Evolutionary conservation across 2,888 invertebrate species (phyloP).

Genomic region (Andrena flavipes): DNA sequence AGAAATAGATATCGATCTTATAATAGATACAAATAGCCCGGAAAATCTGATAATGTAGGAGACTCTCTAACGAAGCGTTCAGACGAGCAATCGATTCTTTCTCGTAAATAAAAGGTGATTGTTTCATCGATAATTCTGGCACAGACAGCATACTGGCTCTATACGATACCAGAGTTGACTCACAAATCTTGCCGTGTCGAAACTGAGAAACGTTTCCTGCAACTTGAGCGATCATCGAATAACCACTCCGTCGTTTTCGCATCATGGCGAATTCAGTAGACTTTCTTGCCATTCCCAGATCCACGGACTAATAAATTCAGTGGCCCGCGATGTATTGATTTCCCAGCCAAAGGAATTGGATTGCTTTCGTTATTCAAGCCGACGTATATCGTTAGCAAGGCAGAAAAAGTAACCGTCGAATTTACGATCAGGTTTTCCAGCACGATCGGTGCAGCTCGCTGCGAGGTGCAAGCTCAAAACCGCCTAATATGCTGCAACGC

Average conservation of each 20-base stretch:
- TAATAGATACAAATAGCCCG: conserved; percentile 11
- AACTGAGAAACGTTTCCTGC: neutral
- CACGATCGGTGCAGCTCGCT: conserved; percentile 23
- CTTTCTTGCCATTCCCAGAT: conserved; percentile 19
- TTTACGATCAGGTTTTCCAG: conserved; percentile 25
- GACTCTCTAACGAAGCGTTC: neutral
- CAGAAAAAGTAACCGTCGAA: conserved; percentile 32
- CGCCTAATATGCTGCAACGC: conserved; percentile 54
- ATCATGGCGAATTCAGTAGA: neutral
- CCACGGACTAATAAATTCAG: conserved; percentile 14
- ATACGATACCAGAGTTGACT: neutral
- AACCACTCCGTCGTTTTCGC: neutral
- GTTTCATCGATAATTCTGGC: conserved; percentile 1
- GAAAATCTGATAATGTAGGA: conserved; percentile 1
- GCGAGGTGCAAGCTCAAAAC: conserved; percentile 57
- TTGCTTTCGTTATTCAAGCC: conserved; percentile 7
- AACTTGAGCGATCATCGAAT: neutral
- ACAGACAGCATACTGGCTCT: neutral
- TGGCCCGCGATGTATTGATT: conserved; percentile 22
- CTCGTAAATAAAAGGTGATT: neutral
- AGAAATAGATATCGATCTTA: neutral
- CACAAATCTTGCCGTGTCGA: neutral
- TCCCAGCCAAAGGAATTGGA: conserved; percentile 12
- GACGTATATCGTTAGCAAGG: conserved; percentile 8
- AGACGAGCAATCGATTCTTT: neutral